Evolutionary conservation across 2,888 invertebrate species (phyloP).

Genomic region (Brenthis daphne): DNA sequence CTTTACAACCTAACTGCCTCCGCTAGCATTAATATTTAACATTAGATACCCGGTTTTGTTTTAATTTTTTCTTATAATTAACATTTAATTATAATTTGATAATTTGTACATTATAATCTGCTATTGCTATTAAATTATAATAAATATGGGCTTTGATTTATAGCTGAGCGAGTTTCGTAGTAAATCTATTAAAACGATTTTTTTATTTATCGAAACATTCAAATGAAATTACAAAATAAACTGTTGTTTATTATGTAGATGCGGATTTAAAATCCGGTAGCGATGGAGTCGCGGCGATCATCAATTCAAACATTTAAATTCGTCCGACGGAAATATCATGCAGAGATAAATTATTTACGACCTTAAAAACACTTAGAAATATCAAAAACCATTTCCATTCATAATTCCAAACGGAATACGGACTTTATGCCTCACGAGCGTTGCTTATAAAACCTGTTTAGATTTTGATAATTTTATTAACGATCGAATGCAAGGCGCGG

Average conservation of each 20-base stretch:
- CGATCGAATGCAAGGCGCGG: constrained; percentile 75
- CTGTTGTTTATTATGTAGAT: constrained; percentile 51
- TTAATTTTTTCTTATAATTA: background rate
- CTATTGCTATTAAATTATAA: background rate
- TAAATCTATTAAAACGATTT: constrained; percentile 38
- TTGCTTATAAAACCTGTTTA: constrained; percentile 78
- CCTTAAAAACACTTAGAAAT: constrained; percentile 79
- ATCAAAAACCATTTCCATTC: constrained; percentile 81
- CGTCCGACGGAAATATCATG: constrained; percentile 79
- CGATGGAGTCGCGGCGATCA: constrained; percentile 61
- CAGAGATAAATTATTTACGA: constrained; percentile 79
- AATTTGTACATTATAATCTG: constrained; percentile 1
- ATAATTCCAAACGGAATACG: constrained; percentile 69
- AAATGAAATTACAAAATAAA: constrained; percentile 50
- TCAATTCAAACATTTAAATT: constrained; percentile 72
- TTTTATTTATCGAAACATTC: constrained; percentile 38
- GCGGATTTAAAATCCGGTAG: constrained; percentile 75
- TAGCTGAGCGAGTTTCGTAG: background rate
- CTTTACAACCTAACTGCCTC: constrained; percentile 11
- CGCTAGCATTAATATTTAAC: background rate
- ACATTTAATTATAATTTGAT: constrained; percentile 7
- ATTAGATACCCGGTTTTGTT: background rate
- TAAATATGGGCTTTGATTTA: constrained; percentile 1
- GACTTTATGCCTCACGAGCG: constrained; percentile 69
- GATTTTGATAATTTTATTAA: constrained; percentile 83